Conservation (phyloP, 2,797 vertebrate species). For the Trachurus trachurus region DNA sequence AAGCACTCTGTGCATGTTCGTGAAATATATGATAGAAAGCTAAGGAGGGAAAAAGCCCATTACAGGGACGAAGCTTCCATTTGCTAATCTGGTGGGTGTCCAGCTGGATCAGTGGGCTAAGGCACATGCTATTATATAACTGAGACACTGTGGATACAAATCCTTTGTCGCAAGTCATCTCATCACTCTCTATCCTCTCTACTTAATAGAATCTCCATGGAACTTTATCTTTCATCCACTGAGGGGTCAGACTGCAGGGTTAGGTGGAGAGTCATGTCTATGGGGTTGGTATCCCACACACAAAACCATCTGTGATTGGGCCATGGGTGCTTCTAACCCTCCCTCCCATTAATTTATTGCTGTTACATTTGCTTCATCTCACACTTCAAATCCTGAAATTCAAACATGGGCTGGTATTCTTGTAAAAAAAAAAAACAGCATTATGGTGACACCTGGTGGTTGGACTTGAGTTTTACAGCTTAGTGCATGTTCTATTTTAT, state of each 20-base stretch:
- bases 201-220: constrained; percentile 19
- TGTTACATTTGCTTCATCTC: too few species aligned
- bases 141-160: constrained; percentile 51
- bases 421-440: neutral
- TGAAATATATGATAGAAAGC: constrained; percentile 18
- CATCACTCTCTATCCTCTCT: constrained; percentile 34
- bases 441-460: constrained; percentile 59
- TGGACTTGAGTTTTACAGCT: neutral
- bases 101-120: constrained; percentile 67
- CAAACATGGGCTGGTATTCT: neutral
- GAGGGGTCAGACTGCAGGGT: constrained; percentile 7
- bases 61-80: constrained; percentile 40
- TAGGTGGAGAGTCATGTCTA: constrained; percentile 1
- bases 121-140: constrained; percentile 69
- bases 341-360: too few species aligned
- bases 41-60: constrained; percentile 40
- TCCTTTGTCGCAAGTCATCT: constrained; percentile 53
- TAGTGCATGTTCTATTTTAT: accelerated
- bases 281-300: neutral
- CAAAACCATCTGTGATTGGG: neutral
- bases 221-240: constrained; percentile 9
- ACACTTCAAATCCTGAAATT: neutral
- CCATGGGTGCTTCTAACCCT: neutral
- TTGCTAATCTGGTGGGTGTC: constrained; percentile 57
- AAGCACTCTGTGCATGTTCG: constrained; percentile 2